A percentile compares a stretch with the other conserved stretches of the same genome.
Conservation (phyloP, 2,888 invertebrate species). For the Parnassius smintheus region DNA sequence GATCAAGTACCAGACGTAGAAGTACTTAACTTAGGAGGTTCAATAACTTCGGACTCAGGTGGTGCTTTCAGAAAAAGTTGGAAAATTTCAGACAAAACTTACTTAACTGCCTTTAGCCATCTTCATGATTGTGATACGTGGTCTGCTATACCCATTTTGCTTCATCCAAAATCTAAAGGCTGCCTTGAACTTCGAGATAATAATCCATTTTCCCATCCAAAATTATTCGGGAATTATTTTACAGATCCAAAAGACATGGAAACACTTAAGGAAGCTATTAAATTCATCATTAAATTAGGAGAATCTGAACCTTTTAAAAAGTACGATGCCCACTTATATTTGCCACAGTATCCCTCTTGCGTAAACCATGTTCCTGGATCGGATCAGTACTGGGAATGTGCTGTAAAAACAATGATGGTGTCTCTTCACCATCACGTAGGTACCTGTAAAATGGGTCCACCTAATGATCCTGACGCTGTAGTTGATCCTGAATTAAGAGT, state of each 20-base stretch:
- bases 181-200: conserved; percentile 84
- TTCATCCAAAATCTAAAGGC: conserved; percentile 88
- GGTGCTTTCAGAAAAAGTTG: conserved; percentile 74
- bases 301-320: conserved; percentile 82
- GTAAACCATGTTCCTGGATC: conserved; percentile 68
- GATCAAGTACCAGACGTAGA: conserved; percentile 84
- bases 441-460: conserved; percentile 87
- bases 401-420: conserved; percentile 80
- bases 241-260: conserved; percentile 83
- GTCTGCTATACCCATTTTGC: conserved; percentile 85
- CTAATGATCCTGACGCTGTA: conserved; percentile 82
- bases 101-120: conserved; percentile 77
- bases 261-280: conserved; percentile 82
- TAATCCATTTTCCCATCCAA: conserved; percentile 88
- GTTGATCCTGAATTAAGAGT: conserved; percentile 84
- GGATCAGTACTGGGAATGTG: conserved; percentile 87
- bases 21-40: conserved; percentile 83
- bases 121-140: conserved; percentile 81
- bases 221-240: conserved; percentile 90
- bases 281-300: conserved; percentile 80
- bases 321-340: conserved; percentile 76
- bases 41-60: conserved; percentile 82
- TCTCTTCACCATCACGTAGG: conserved; percentile 82
- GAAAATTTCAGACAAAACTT: conserved; percentile 80
- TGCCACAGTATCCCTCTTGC: conserved; percentile 80